Evolutionary conservation across 2,888 invertebrate genomes (phyloP).

Genomic region (Chrysolina americana): DNA sequence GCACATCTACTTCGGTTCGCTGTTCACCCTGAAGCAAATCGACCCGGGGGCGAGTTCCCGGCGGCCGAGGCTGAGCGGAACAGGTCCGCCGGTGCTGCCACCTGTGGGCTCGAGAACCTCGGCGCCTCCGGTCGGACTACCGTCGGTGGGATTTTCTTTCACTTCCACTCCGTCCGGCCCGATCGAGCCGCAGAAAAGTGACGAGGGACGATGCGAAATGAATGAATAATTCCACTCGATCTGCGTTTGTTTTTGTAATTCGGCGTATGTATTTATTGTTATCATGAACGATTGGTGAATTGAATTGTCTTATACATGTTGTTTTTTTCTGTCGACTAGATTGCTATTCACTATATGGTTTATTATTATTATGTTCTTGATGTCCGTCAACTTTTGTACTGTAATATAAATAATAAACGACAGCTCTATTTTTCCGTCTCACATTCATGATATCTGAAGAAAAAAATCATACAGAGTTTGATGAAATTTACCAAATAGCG

Average conservation of each 20-base stretch:
- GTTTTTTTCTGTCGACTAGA: too few species aligned
- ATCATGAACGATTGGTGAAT: too few species aligned
- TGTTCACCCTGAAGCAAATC: constrained; percentile 80
- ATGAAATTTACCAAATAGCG: too few species aligned
- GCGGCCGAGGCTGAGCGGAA: constrained; percentile 41
- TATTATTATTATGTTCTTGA: too few species aligned
- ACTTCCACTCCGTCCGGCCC: background rate
- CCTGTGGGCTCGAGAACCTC: background rate
- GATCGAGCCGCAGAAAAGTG: background rate
- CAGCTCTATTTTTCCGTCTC: too few species aligned
- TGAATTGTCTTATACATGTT: too few species aligned
- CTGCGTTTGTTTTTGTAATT: background rate
- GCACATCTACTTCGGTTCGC: constrained; percentile 92
- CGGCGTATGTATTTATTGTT: background rate
- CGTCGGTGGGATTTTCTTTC: background rate
- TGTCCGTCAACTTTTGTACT: too few species aligned
- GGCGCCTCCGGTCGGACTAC: background rate
- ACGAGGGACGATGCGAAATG: background rate
- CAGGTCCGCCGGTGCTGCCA: constrained; percentile 6
- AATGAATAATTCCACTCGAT: background rate
- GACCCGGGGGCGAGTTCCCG: constrained; percentile 54
- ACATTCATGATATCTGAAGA: too few species aligned
- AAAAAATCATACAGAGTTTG: too few species aligned
- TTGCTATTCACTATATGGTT: too few species aligned
- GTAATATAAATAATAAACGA: too few species aligned